Conservation (phyloP, 1,140 invertebrate species). For the Leptinotarsa undecemlineata region DNA sequence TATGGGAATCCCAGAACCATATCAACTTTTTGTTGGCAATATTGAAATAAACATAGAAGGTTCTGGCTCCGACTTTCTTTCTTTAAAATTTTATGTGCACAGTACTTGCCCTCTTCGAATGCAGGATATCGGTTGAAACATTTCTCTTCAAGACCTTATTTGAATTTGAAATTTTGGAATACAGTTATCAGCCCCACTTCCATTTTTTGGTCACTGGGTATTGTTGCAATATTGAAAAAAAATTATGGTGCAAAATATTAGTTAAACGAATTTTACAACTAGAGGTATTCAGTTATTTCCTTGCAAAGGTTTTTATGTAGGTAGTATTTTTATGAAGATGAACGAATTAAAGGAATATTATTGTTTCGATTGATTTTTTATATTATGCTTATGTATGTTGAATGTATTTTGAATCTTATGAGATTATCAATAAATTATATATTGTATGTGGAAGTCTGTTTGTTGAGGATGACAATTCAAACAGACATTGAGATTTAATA, state of each 20-base stretch:
- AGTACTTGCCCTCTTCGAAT: too few relatives aligned
- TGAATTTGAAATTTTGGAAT: not conserved
- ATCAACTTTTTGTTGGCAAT: too few relatives aligned
- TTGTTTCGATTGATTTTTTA: not conserved
- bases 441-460: conserved; percentile 4
- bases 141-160: not conserved
- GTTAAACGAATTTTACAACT: conserved; percentile 15
- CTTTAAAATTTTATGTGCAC: too few relatives aligned
- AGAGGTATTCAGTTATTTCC: not conserved
- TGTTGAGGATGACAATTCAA: not conserved
- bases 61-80: too few relatives aligned
- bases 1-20: too few relatives aligned
- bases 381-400: conserved; percentile 8
- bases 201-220: not conserved
- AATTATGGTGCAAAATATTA: not conserved
- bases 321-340: not conserved
- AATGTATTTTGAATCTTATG: conserved; percentile 3
- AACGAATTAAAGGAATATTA: not conserved
- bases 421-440: not conserved
- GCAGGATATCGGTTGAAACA: too few relatives aligned
- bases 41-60: too few relatives aligned
- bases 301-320: not conserved
- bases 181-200: not conserved
- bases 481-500: conserved; percentile 4
- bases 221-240: conserved; percentile 20